Base-by-base conservation (phyloP, 2,797 vertebrate genomes). In the Hoplostethus atlanticus region DNA sequence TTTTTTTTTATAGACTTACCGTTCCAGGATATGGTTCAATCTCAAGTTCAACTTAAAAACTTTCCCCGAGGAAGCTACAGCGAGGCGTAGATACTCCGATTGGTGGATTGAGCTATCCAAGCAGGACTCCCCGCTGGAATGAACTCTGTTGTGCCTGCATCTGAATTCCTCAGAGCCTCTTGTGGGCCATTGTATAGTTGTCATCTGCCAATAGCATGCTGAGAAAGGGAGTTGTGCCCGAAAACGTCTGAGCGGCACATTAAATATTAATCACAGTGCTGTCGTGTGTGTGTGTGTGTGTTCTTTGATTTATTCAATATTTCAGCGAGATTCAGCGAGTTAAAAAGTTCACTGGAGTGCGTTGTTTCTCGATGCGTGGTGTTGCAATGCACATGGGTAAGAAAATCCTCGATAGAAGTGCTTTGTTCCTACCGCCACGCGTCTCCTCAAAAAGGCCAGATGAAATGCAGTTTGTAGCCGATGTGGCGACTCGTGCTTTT, bases 251-350 rank as follows among this genome's bases (percentile, higher is more conserved):
- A 31, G 79, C 38, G 3, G 52, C 68, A 10, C 79, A 84, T 92
- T 80, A 89, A 91, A 86, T 90, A 90, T 91, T 89, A 83, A 91
- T 80, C 4, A 42, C 52, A 3, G 77, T 15, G 31, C 62, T 51
- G 21, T 76, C 21, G 44, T 85, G 76, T 84, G 76, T 80, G 21
- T 21, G 21, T 21, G 21, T 21, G 21, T 21, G 21, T 21, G 21
- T 21, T 84, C 57, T 81, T 86, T 89, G 79, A 85, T 90, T 88
- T 82, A 87, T 87, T 84, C 21, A 80, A 68, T 80, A 84, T 81
- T 81, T 78, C 73, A 46, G 60, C 68, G 30, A 68, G 74, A 77
- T 63, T 56, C 38, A 34, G 25, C 17, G 68, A 82, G 79, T 87
- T 80, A 64, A 85, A 87, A 81, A 84, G 79, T 90, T 85, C 79